These are phyloP conservation scores for Philantomba maxwellii DNA, from an alignment of 2,113 vertebrate genomes.

Conservation along the genomic window DNA sequence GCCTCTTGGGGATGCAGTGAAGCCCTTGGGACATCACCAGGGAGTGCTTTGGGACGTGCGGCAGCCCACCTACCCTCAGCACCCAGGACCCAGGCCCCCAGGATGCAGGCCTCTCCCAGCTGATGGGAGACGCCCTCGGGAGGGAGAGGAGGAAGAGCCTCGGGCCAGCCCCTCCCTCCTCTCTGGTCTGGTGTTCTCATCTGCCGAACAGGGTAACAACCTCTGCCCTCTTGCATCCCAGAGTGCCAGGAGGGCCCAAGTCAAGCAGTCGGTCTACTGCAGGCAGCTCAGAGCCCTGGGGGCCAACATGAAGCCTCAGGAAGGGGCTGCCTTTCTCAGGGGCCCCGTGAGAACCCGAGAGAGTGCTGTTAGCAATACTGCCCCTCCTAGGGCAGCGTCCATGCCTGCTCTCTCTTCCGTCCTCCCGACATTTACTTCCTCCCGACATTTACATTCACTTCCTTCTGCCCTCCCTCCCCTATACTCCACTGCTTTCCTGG, in stretches of 20 bases:
- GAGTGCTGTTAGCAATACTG: neutral
- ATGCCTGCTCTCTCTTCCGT: neutral
- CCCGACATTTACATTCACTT: neutral
- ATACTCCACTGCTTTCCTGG: neutral
- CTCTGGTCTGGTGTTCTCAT: neutral
- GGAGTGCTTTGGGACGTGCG: neutral
- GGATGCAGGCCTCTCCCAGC: neutral
- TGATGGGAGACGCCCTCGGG: neutral
- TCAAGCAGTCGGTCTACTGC: neutral
- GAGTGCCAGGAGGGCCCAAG: neutral
- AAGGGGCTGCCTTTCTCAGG: neutral
- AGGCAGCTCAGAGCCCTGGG: neutral
- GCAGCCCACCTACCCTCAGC: neutral
- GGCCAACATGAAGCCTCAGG: fast-evolving
- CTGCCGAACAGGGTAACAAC: neutral
- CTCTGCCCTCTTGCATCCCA: neutral
- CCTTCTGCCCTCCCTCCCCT: neutral
- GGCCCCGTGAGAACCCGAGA: neutral
- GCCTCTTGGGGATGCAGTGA: neutral
- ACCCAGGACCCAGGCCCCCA: neutral
- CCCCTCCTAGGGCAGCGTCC: neutral
- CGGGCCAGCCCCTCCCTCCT: neutral
- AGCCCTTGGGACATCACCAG: neutral
- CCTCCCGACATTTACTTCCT: neutral
- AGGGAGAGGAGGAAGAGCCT: neutral